Conservation (phyloP, 2,888 invertebrate species). For the Mactromeris polynyma region DNA sequence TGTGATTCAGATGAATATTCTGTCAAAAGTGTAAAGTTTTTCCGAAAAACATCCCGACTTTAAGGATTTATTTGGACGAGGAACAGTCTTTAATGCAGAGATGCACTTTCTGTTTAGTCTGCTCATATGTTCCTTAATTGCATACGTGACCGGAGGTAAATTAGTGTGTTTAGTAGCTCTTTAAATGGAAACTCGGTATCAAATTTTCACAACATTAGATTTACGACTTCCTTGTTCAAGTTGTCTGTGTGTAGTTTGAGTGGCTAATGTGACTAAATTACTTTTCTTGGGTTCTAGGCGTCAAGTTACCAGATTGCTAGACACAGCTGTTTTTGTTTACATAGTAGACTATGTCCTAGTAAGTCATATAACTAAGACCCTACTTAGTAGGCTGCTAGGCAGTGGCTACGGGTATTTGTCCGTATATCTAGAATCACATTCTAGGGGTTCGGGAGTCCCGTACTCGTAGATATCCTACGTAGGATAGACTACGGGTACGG, state of each 20-base stretch:
- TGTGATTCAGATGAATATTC: no score
- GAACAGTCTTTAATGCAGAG: neutral
- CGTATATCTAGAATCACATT: no score
- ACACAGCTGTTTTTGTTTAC: no score
- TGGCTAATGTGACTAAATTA: neutral
- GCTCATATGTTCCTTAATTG: neutral
- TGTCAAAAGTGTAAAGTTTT: neutral
- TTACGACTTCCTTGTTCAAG: neutral
- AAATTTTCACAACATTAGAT: no score
- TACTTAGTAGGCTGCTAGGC: no score
- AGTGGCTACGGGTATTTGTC: no score
- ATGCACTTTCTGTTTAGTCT: neutral
- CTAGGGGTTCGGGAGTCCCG: no score
- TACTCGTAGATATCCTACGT: no score
- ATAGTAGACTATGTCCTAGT: no score
- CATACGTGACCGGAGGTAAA: neutral
- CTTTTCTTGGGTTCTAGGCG: neutral
- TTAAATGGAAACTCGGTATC: neutral
- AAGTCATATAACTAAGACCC: no score
- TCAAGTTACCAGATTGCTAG: neutral
- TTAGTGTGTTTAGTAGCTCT: neutral
- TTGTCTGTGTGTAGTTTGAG: neutral
- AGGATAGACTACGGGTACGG: no score
- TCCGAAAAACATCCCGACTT: neutral
- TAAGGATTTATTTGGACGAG: neutral